Evolutionary conservation across 2,113 vertebrate genomes (phyloP).

Genomic region (Dinomys branickii): DNA sequence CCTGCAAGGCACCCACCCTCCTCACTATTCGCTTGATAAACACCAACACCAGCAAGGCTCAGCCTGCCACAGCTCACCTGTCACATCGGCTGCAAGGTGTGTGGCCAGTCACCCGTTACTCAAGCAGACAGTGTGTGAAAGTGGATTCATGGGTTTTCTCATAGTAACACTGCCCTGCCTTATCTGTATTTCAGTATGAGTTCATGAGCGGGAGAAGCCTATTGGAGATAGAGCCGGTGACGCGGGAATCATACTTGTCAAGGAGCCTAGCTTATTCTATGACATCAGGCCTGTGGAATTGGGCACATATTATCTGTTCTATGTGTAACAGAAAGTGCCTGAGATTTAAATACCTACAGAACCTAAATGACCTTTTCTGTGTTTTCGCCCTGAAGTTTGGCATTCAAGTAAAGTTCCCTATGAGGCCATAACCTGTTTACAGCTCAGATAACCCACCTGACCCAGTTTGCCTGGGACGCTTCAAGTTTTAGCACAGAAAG

Average conservation of each 20-base stretch:
- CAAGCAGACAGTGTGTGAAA: background rate
- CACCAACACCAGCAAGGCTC: background rate
- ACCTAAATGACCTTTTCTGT: background rate
- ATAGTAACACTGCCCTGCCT: background rate
- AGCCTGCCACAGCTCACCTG: background rate
- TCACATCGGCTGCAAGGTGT: background rate
- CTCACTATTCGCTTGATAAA: background rate
- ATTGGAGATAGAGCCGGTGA: background rate
- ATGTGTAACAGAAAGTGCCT: background rate
- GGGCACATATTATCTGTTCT: background rate
- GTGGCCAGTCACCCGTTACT: background rate
- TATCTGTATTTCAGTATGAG: background rate
- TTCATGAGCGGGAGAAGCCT: background rate
- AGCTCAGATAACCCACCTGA: background rate
- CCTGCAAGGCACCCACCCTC: background rate
- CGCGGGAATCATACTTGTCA: background rate
- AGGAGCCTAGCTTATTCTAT: background rate
- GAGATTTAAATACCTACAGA: background rate
- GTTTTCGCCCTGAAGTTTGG: conserved; percentile 17
- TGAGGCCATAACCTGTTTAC: background rate
- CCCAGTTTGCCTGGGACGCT: background rate
- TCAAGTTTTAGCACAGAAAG: background rate
- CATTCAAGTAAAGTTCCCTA: background rate
- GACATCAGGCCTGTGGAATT: background rate
- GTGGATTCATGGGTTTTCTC: background rate